Base-by-base conservation (phyloP, 2,888 invertebrate species). In the Arge pagana region DNA sequence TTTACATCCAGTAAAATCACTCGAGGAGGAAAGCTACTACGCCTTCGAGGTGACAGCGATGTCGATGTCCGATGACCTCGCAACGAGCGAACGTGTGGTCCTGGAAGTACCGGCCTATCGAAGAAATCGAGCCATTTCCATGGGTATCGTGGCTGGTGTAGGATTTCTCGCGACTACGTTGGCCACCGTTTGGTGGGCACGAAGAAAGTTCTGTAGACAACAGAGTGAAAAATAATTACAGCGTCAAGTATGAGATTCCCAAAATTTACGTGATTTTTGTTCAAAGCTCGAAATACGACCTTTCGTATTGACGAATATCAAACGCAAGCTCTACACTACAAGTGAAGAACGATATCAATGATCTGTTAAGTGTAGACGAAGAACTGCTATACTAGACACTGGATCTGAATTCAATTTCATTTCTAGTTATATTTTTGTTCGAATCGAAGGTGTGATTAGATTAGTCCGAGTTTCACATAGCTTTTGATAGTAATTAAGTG, bases 11-110 rank as follows among this genome's bases (percentile, higher is more conserved):
- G 87, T 92, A 60, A 82, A 83, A 63, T 82, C 82, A 58, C 79
- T 90, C 59, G 83, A 84, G 62, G 90, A 90, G 67, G 90, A 90
- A 59, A 83, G 80, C 63, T 82, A 80, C 45, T 92, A 92, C 73
- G 81, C 83, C 65, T 87, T 92, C 66, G 86, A 88, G 76, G 89
- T 93, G 53, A 74, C 83, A 55, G 87, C 90, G 0, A 77, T 84
- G 53, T 83, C 86, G 0, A 70, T 79, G 2, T 81, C 82, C 50
- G 83, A 83, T 66, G 85, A 82, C 60, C 80, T 84, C 60, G 81
- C 84, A n/a, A 79, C 82, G 36, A 83, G 86, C 58, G 85, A 84
- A 39, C 84, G 82, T 61, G 81, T 86, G 40, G 78, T 80, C 52
- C 77, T 89, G 51, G 81, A 81, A 55, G 87, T 89, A 63, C 89